Evolutionary conservation across 30 jellyfish, hydroid and myxozoan species (phyloP), one percentile per base, ranked within the genome.

Genomic region (Sanderia malayensis): DNA sequence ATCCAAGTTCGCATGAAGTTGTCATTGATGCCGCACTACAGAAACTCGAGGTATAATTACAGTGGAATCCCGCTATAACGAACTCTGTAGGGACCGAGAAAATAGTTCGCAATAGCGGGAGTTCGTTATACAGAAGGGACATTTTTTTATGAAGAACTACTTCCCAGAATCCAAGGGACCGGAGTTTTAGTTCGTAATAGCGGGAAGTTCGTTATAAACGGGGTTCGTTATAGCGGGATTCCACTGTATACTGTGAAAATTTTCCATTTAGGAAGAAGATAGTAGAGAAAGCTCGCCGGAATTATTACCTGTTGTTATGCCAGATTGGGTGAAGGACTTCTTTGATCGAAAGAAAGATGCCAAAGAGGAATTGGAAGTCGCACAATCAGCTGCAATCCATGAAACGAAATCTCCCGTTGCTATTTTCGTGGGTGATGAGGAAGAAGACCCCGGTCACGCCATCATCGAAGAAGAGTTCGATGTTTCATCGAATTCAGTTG

Each of bases 311-410:
- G 77, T 74, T 17, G 77, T 58, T 55, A 22, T 74, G 32, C 86
- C 86, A 0, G 71, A 58, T 44, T 74, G 86, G 86, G 86, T 74
- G 4, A 46, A 11, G 8, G 86, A 58, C 13, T 74, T 27, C 71
- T 22, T 74, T 19, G 68, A 37, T 0, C 37, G 44, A 26, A 74
- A 74, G 69, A 46, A 62, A 30, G 46, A 44, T 23, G 77, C 77
- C 31, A 34, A 53, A 46, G 13, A 31, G 2, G 68, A 29, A 1
- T 11, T 44, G 30, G 74, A 41, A 19, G 77, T 41, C 0, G 64
- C 65, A 10, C 33, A 29, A 59, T 15, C 10, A 41, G 30, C n/a
- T 44, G 58, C 28, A 8, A 26, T 20, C 2, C 44, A 33, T 9
- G 67, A 22, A 13, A 58, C 31, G 70, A n/a, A n/a, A n/a, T n/a